Base-by-base conservation (phyloP, 2,888 invertebrate species). In the Flexamia atlantica region DNA sequence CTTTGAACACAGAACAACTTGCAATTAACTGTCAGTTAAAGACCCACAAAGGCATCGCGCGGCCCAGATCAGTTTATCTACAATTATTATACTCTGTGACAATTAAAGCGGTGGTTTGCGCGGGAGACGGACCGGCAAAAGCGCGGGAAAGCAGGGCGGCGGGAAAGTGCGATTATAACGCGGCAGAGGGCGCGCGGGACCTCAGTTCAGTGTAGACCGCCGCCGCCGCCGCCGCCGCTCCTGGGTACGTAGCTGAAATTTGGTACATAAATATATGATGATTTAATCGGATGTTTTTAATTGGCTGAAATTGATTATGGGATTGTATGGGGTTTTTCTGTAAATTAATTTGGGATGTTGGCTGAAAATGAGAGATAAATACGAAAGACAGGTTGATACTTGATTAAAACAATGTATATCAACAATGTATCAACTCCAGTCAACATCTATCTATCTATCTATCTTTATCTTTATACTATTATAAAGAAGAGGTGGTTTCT, bases 131-230 rank as follows among this genome's bases (percentile, higher is more conserved):
- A 64, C 28, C 64, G 64, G 64, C 64, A 64, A 64, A 64, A 64
- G 64, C 57, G 12, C 72, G 72, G 72, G 72, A 72, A 72, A 72
- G 72, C 72, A 42, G 72, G 72, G 14, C 72, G 72, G 40, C 72
- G 42, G 72, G 72, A 72, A 72, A 72, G 72, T 72, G 72, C 40
- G 68, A 72, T 72, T 72, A 72, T 72, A 72, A 72, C 40, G 72
- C 14, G 5, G 42, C 10, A 28, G 64, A 28, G 28, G 64, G 30
- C 28, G 64, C 25, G 4, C 10, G 1, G 28, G 14, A 9, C 28
- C 28, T 64, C 64, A 64, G 64, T 64, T 57, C 20, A 28, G 64
- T 64, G 64, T 64, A 4, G 28, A 9, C 2, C 64, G 10, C 10
- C 30, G 28, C 28, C 12, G 57, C 28, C 25, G 25, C 64, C 9